phyloP scores from a whole-genome alignment of 1,140 invertebrate species.

The Forficula auricularia region DNA sequence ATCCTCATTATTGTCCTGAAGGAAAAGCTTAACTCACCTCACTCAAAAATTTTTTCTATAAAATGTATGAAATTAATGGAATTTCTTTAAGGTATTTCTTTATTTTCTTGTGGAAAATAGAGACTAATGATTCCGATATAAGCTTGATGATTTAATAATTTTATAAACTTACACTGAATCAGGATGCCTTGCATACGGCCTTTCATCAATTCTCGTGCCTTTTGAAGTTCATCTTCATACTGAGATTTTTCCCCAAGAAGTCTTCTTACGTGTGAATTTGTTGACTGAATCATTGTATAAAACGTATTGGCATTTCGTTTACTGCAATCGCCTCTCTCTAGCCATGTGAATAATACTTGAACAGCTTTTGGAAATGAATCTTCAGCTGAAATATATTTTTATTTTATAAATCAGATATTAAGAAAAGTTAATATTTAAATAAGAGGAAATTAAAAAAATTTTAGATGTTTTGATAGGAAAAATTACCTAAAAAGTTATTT shows the following conservation, averaged over 20 bases:
- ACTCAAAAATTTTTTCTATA: too few species aligned
- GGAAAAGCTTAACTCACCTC: too few species aligned
- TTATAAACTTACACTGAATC: slow-evolving; percentile 60
- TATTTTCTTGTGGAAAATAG: too few species aligned
- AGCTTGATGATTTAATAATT: neutral
- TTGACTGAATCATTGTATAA: slow-evolving; percentile 87
- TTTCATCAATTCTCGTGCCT: slow-evolving; percentile 58
- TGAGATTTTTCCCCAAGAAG: slow-evolving; percentile 65
- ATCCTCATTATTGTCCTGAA: too few species aligned
- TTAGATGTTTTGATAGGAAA: slow-evolving; percentile 2
- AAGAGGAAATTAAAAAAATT: slow-evolving; percentile 1
- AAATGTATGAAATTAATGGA: too few species aligned
- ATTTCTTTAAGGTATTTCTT: too few species aligned
- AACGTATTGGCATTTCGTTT: slow-evolving; percentile 77
- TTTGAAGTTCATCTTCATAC: slow-evolving; percentile 70
- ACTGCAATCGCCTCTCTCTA: slow-evolving; percentile 78
- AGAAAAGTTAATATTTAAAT: slow-evolving; percentile 3
- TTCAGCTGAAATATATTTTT: slow-evolving; percentile 28
- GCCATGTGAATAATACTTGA: slow-evolving; percentile 68
- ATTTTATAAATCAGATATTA: slow-evolving; percentile 13
- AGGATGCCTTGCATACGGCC: slow-evolving; percentile 63
- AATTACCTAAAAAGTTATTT: slow-evolving; percentile 7
- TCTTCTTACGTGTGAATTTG: slow-evolving; percentile 72
- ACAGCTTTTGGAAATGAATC: slow-evolving; percentile 31
- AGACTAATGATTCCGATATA: too few species aligned